Evolutionary conservation across 2,888 invertebrate species (phyloP), one percentile per base, ranked within the genome.

Genomic region (Hirtodrosophila histrioides): DNA sequence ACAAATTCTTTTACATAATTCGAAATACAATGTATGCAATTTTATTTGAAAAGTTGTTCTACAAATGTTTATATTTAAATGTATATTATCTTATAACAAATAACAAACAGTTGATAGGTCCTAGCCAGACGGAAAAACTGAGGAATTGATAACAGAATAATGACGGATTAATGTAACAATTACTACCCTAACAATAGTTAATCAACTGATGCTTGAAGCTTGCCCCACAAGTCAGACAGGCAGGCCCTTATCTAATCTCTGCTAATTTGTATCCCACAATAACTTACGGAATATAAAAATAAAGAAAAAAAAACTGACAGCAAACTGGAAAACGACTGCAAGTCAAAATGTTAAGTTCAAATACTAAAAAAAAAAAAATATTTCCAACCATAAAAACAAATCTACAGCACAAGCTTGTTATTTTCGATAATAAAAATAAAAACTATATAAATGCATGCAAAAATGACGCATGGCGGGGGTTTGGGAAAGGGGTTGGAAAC

Each of bases 401-500:
- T 83, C 69, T 70, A 71, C 66, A 83, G 81, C 65, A 56, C 69
- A 78, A 86, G 69, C 78, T 78, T 78, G 74, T 78, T 84, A 76
- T 70, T 84, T 71, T 65, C 64, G 56, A 66, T 84, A 78, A 69
- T 84, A 84, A 84, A 84, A 69, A 76, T 77, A 73, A 71, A 65
- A 69, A 54, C 29, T 37, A 69, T 61, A 53, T 62, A 74, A 74
- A 69, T 63, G 71, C 69, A 82, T 79, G 65, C 62, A 78, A 66
- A 77, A 66, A 58, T 55, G 51, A 55, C 36, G 49, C 58, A 53
- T 48, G 65, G 44, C 55, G 36, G 23, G 45, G 23, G 10, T n/a
- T 7, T 4, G 7, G 7, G 24, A 27, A 27, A 4, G 27, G 27
- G 27, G 0, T 2, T 27, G 27, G 27, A 27, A 27, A 5, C 6